Evolutionary conservation across 2,797 vertebrate genomes (phyloP).

Genomic region (Syngnathus acus): DNA sequence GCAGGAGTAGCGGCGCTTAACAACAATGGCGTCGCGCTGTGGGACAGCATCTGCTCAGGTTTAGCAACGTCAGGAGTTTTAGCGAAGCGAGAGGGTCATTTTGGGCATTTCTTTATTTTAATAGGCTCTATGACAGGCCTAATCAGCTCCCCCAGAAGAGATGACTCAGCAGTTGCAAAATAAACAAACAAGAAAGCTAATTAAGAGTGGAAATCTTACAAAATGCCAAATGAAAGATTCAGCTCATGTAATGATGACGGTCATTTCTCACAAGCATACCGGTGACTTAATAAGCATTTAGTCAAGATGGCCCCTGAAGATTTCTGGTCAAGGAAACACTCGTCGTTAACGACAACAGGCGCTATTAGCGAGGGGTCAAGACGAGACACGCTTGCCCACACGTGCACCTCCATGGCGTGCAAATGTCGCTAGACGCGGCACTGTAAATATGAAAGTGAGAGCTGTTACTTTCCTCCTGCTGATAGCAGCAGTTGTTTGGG

Average conservation of each 20-base stretch:
- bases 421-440: constrained; percentile 27
- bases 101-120: constrained; percentile 30
- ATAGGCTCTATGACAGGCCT: constrained; percentile 28
- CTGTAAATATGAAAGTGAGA: constrained; percentile 41
- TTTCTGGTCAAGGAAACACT: not conserved
- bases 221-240: constrained; percentile 5
- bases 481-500: constrained; percentile 34
- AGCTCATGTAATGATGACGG: not conserved
- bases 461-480: constrained; percentile 38
- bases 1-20: constrained; percentile 12
- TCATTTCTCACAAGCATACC: not conserved
- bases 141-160: constrained; percentile 28
- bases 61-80: constrained; percentile 21
- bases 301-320: not conserved
- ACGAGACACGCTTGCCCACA: constrained; percentile 15
- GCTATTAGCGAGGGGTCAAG: constrained; percentile 21
- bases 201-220: constrained; percentile 6
- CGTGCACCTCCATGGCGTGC: constrained; percentile 12
- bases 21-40: constrained; percentile 4
- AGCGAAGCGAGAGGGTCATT: constrained; percentile 8
- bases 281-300: not conserved
- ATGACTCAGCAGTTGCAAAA: constrained; percentile 19
- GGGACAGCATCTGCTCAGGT: constrained; percentile 1
- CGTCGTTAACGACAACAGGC: constrained; percentile 1
- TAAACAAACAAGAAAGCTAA: constrained; percentile 21